A percentile compares a stretch with the other conserved stretches of the same genome.
Conservation (phyloP, 2,113 vertebrate genomes). For the Vulpes lagopus region DNA sequence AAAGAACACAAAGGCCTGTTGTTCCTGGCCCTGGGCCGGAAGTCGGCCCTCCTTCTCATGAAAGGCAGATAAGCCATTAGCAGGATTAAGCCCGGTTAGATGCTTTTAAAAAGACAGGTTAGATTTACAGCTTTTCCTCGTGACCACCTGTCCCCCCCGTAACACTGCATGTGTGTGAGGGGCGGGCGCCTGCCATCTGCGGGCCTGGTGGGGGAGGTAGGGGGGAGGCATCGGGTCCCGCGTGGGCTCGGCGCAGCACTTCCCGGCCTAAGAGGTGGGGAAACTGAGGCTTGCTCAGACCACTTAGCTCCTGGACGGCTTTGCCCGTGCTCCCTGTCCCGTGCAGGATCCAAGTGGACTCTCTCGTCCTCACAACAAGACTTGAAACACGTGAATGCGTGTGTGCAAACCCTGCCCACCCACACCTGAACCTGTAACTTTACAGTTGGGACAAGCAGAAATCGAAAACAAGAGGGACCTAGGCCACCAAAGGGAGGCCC, state of each 20-base stretch:
- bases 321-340: neutral
- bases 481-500: neutral
- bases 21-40: constrained; percentile 44
- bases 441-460: neutral
- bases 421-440: neutral
- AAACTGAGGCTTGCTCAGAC: neutral
- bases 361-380: neutral
- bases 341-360: constrained; percentile 52
- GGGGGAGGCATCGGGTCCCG: accelerated
- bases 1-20: constrained; percentile 68
- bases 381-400: neutral
- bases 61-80: constrained; percentile 81
- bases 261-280: neutral
- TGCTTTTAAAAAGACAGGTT: constrained; percentile 39
- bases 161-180: neutral
- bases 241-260: accelerated
- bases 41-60: constrained; percentile 78
- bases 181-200: neutral
- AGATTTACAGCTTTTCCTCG: constrained; percentile 73
- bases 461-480: neutral
- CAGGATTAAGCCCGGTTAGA: constrained; percentile 74
- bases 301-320: neutral
- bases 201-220: accelerated
- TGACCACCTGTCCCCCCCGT: constrained; percentile 81
- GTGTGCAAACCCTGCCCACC: neutral